Evolutionary conservation across 37 sponge, comb jelly and placozoan species (phyloP).

Genomic region (Hormiphora californensis): DNA sequence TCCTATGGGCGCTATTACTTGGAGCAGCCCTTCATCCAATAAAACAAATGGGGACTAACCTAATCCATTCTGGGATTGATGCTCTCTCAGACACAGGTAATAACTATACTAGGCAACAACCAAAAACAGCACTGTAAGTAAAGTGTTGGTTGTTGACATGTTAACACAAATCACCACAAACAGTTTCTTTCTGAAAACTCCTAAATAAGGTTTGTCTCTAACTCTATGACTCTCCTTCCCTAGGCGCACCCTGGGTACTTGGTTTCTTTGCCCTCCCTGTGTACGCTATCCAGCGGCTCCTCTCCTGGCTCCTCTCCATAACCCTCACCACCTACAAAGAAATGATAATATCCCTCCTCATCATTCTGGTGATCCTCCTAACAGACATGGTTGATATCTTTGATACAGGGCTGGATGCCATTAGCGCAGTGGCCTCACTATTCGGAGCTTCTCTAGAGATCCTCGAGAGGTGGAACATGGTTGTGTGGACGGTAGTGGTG

Average conservation of each 20-base stretch:
- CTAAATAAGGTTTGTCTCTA: neutral
- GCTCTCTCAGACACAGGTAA: slow-evolving; percentile 18
- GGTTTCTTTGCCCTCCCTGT: neutral
- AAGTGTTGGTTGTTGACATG: no score
- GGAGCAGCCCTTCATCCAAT: slow-evolving; percentile 82
- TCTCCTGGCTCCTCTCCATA: neutral
- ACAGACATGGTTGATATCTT: slow-evolving; percentile 18
- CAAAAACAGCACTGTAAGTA: no score
- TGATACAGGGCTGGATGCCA: neutral
- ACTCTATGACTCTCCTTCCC: neutral
- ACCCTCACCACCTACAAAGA: neutral
- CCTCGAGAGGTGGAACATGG: neutral
- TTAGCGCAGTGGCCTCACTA: neutral
- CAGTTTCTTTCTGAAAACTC: neutral
- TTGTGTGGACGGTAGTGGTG: neutral
- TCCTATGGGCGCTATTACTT: slow-evolving; percentile 87
- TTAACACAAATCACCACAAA: neutral
- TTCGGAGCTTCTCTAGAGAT: neutral
- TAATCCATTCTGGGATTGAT: slow-evolving; percentile 53
- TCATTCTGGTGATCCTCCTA: slow-evolving; percentile 24
- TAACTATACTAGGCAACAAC: no score
- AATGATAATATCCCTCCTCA: slow-evolving; percentile 2
- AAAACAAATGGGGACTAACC: slow-evolving; percentile 66
- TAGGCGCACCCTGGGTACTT: neutral
- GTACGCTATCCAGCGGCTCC: slow-evolving; percentile 2